Percentiles rank a stretch among this genome's conserved stretches.
Evolutionary conservation across 1,140 invertebrate species (phyloP).

Genomic region (Lerema accius): DNA sequence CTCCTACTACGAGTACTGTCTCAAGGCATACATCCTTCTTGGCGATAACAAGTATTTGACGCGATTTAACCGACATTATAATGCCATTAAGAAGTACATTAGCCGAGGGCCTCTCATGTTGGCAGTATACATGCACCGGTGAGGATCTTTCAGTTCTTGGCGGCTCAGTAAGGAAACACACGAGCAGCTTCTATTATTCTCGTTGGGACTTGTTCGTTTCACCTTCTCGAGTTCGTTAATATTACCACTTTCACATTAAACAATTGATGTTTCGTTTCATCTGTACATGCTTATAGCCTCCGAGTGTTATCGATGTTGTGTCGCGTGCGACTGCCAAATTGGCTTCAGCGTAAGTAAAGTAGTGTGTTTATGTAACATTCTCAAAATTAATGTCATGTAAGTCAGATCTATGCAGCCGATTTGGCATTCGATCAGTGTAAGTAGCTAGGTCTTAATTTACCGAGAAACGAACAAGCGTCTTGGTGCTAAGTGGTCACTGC

Average conservation of each 20-base stretch:
- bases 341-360: too few relatives aligned
- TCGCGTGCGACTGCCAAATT: too few relatives aligned
- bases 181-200: not conserved
- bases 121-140: conserved; percentile 98
- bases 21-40: conserved; percentile 95
- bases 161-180: not conserved
- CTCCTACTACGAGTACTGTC: conserved; percentile 99
- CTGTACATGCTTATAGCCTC: too few relatives aligned
- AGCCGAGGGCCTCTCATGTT: conserved; percentile 96
- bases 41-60: conserved; percentile 96
- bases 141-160: conserved; percentile 17
- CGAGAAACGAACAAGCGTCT: too few relatives aligned
- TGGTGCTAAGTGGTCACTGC: not conserved
- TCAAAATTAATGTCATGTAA: too few relatives aligned
- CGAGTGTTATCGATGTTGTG: not conserved
- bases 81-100: conserved; percentile 99
- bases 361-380: too few relatives aligned
- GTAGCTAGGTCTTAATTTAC: too few relatives aligned
- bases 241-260: too few relatives aligned
- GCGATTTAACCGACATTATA: conserved; percentile 97
- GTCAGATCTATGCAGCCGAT: too few relatives aligned
- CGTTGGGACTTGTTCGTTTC: not conserved
- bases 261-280: too few relatives aligned
- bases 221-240: too few relatives aligned
- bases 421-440: too few relatives aligned